phyloP scores from a whole-genome alignment of 2,797 vertebrate genomes.

The Bovichtus variegatus region DNA sequence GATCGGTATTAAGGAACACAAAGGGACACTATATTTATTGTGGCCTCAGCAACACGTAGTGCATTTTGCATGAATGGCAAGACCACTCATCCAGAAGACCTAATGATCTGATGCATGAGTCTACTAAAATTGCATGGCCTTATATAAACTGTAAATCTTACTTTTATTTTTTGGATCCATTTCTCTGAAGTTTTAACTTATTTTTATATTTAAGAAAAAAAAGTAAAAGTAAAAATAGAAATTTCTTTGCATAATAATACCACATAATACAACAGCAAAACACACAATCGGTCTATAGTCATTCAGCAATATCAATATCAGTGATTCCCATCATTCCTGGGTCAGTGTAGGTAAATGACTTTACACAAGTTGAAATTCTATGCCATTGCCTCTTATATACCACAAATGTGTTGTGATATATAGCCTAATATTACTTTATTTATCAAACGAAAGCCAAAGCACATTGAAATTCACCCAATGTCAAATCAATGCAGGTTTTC shows the following conservation, averaged over 20 bases:
- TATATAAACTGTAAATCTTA: slow-evolving; percentile 80
- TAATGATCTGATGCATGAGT: slow-evolving; percentile 82
- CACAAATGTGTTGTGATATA: slow-evolving; percentile 83
- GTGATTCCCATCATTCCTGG: slow-evolving; percentile 69
- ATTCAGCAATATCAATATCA: slow-evolving; percentile 78
- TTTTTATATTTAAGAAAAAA: slow-evolving; percentile 85
- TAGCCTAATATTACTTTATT: slow-evolving; percentile 82
- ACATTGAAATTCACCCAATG: slow-evolving; percentile 84
- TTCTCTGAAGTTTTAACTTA: slow-evolving; percentile 80
- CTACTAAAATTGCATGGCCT: slow-evolving; percentile 84
- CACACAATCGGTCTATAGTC: slow-evolving; percentile 74
- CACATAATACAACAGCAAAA: slow-evolving; percentile 73
- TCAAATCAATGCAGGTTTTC: slow-evolving; percentile 83
- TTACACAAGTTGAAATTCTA: slow-evolving; percentile 81
- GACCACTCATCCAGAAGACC: slow-evolving; percentile 79
- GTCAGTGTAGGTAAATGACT: slow-evolving; percentile 74
- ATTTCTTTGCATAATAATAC: slow-evolving; percentile 76
- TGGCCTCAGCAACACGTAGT: slow-evolving; percentile 82
- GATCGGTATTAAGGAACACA: slow-evolving; percentile 78
- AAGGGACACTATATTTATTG: slow-evolving; percentile 78
- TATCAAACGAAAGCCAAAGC: slow-evolving; percentile 85
- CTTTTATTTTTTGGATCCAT: slow-evolving; percentile 74
- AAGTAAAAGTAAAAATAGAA: slow-evolving; percentile 65
- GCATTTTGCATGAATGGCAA: slow-evolving; percentile 82
- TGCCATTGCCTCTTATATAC: slow-evolving; percentile 82